Evolutionary conservation across 2,113 vertebrate genomes (phyloP).

Genomic region (Neogobius melanostomus): DNA sequence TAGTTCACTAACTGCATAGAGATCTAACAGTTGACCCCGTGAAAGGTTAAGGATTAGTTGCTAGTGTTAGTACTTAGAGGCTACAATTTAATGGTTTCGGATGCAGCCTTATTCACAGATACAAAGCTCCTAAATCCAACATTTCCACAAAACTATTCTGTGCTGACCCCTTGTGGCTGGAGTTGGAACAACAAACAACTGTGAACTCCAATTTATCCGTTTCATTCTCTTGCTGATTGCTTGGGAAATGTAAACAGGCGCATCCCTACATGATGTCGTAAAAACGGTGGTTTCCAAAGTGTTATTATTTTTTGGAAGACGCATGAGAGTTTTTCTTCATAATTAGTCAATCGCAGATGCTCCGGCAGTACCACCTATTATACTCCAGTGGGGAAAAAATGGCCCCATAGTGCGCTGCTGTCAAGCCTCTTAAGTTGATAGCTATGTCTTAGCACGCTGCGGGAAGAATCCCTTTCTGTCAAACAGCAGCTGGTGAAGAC

Average conservation of each 20-base stretch:
- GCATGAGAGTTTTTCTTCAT: constrained; percentile 7
- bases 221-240: background rate
- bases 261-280: constrained; percentile 3
- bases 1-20: no score
- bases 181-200: background rate
- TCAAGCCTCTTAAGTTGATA: constrained; percentile 67
- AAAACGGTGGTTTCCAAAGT: background rate
- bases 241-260: background rate
- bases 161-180: background rate
- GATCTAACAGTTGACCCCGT: no score
- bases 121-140: no score
- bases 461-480: constrained; percentile 64
- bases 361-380: constrained; percentile 52
- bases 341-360: constrained; percentile 55
- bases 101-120: no score
- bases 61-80: no score
- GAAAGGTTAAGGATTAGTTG: no score
- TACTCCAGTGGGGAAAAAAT: constrained; percentile 43
- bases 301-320: constrained; percentile 26
- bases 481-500: constrained; percentile 72
- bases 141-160: background rate
- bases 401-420: constrained; percentile 50
- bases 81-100: no score
- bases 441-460: constrained; percentile 63
- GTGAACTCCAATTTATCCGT: background rate